Evolutionary conservation across 2,797 vertebrate species (phyloP), one percentile per base, ranked within the genome.

Genomic region (Tokudaia muenninki): DNA sequence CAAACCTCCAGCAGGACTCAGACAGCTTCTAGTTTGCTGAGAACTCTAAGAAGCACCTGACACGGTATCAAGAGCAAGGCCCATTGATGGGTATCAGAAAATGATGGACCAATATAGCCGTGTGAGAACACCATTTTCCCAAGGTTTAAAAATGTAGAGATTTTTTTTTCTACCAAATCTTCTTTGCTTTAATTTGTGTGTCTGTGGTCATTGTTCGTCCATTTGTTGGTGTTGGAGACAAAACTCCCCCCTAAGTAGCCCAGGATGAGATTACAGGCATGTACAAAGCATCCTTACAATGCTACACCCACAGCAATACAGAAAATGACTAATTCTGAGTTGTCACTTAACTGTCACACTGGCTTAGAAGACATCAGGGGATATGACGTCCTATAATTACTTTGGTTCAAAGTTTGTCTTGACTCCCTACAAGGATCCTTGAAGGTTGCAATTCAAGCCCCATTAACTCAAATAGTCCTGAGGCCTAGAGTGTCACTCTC

Each of bases 351-450:
- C 67, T 78, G 61, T 44, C 63, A 63, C 12, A 14, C 22, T 13
- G 87, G 86, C 50, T 57, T 74, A 75, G 74, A 75, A 81, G 52
- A 81, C 93, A 81, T n/a, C 16, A 80, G 31, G 7, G 59, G 12
- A 26, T 41, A 29, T 22, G 74, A 70, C 0, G 0, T 91, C 70
- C 79, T 72, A 2, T 29, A 74, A 92, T 57, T 87, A 52, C 90
- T 91, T 72, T 55, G 72, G 44, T 61, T 93, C 75, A 87, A 77
- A 97, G 88, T 89, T 6, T 89, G 70, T 80, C 89, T 84, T 6
- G 19, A 77, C 83, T 67, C 13, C 44, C 17, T 63, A 13, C 0
- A 9, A 1, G 16, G 59, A 80, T 16, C 52, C 10, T 24, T 29
- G 59, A 61, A 9, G 4, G 88, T 8, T 6, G 29, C 2, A 61